Base-by-base conservation (phyloP, 2,797 vertebrate genomes). In the Lophius americanus region DNA sequence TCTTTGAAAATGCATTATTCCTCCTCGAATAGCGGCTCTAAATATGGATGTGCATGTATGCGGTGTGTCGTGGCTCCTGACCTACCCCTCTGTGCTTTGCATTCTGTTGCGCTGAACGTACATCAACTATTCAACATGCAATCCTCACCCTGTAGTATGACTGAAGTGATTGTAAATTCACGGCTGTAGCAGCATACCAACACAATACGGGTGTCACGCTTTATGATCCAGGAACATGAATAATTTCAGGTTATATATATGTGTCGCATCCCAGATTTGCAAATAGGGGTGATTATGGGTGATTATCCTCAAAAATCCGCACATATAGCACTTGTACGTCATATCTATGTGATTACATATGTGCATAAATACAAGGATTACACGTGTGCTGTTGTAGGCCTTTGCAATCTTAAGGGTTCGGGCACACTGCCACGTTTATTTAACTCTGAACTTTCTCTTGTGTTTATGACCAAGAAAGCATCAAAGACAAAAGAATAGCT, bases 221-320 rank as follows among this genome's bases (percentile, higher is more conserved):
- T 63, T 78, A 51, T 50, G 73, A 79, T 59, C 32, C 69, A 49
- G 6, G 13, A 57, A 73, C 68, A 59, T 82, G 79, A 76, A 84
- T 82, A 78, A 76, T 81, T 73, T 59, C 47, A 63, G 55, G 66
- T 68, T 84, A 64, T 79, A 76, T 70, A 41, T 75, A 58, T 70
- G 63, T 51, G 73, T 66, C 68, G 32, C 8, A 35, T 71, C 65
- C 76, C 57, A 35, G 77, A 78, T 84, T 83, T 77, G 43, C 55
- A 83, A 86, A 83, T 72, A 69, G 39, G 65, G 67, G 58, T 73
- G 84, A 90, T 89, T 85, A 86, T 58, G 63, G 84, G 79, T 70
- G 85, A 86, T 88, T 86, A 86, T 87, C 84, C 80, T 78, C 38
- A 73, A 60, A 82, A 82, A 84, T 63, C 76, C 70, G 43, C 23